Base-by-base conservation (phyloP, 1,140 invertebrate genomes). In the Drosophila pachea region DNA sequence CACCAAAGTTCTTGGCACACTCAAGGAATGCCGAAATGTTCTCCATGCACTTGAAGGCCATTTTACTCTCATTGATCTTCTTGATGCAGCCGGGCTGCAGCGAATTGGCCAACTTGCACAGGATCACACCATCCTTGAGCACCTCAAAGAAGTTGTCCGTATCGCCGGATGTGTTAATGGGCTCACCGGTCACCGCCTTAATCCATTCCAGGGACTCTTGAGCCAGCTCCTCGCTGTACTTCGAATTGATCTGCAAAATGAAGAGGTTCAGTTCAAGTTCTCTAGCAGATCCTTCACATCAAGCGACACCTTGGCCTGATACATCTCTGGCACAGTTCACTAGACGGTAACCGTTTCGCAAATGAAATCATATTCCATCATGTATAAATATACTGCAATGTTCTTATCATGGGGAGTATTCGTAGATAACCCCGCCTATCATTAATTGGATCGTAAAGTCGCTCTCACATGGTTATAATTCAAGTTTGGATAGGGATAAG, bases 11-110 rank as follows among this genome's bases (percentile, higher is more conserved):
- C 86, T 93, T 94, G 40, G 95, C 96, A 6, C 94, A 94, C 76
- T 95, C 94, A 59, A 99, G 91, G 91, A 99, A 99, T 6, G 93
- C 88, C 82, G 98, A 98, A 68, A 99, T 99, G 89, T 99, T 99
- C 91, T 99, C 98, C 98, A 99, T 99, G 88, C 97, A 98, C 86
- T 98, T 98, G 90, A 98, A 98, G n/a, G 97, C 97, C 94, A 97
- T 95, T 79, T 92, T 92, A 36, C 93, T 94, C 76, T 93, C 92
- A 89, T 97, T 97, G 66, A 97, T 93, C 91, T 97, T 97, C 91
- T 96, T 97, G 22, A 97, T 93, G 36, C 92, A 92, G 16, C 94
- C 94, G 0, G 94, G 92, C 88, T 96, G 92, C 56, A 97, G 92
- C 52, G 91, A 90, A 89, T 97, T 97, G 5, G 94, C 94, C 77